Evolutionary conservation across 1,140 invertebrate species (phyloP).

Genomic region (Drosophila mauritiana): DNA sequence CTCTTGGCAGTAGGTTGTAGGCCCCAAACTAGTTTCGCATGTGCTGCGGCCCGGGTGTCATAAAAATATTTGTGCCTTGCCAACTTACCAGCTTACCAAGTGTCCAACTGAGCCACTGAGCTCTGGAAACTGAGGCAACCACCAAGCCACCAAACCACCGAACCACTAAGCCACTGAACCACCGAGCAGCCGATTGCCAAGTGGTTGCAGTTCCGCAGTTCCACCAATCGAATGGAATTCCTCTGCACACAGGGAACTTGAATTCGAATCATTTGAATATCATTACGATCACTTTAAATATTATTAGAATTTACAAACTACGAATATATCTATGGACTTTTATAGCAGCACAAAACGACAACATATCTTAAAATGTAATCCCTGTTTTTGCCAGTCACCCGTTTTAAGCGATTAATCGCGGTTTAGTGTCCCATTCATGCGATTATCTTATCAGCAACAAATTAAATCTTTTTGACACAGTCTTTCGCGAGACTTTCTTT

Average conservation of each 20-base stretch:
- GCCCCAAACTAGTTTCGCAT: conserved; percentile 57
- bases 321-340: too few relatives aligned
- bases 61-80: conserved; percentile 65
- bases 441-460: conserved; percentile 6
- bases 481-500: conserved; percentile 12
- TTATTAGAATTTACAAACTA: too few relatives aligned
- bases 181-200: conserved; percentile 13
- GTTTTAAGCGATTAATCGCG: not conserved
- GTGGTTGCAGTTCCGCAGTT: conserved; percentile 27
- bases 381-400: not conserved
- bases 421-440: not conserved
- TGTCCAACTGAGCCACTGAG: conserved; percentile 32
- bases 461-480: not conserved
- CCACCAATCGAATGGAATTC: conserved; percentile 8
- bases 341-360: not conserved
- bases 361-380: not conserved
- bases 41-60: conserved; percentile 40
- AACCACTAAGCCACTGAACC: not conserved
- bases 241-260: not conserved
- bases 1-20: not conserved
- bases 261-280: not conserved
- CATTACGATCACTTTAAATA: not conserved
- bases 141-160: conserved; percentile 12
- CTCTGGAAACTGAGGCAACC: conserved; percentile 13
- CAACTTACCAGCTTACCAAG: conserved; percentile 4